Evolutionary conservation across 2,888 invertebrate species (phyloP), one percentile per base, ranked within the genome.

Genomic region (Nomada hirtipes): DNA sequence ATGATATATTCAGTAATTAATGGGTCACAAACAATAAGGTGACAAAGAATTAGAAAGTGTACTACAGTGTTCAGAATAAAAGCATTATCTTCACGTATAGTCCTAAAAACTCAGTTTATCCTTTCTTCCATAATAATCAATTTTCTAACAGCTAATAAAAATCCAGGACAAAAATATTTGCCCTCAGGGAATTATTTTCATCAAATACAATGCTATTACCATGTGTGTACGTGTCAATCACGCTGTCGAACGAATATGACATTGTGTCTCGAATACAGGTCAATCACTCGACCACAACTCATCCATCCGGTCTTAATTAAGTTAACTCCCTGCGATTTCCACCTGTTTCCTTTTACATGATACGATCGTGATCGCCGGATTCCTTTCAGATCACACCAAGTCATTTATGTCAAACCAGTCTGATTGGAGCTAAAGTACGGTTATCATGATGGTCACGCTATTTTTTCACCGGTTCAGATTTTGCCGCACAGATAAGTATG

Each of bases 231-330:
- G 63, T 63, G 78, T 73, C 86, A 67, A 69, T 86, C 81, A 76
- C 60, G 42, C n/a, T 61, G 64, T 36, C 20, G n/a, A 63, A 23
- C 23, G 26, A 18, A 64, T 29, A 23, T 53, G 57, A 70, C 70
- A 72, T 53, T 44, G 68, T 72, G 59, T 72, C 57, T 69, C 36
- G 67, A 69, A 77, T 74, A n/a, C 61, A 53, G 76, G 60, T 76
- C 65, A 61, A 60, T 76, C 72, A 52, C 50, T 61, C 67, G 78
- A 53, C 63, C 71, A 70, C 57, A 67, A 83, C 60, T 85, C 86
- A 82, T 85, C 59, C 82, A 83, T 83, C 86, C 65, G 57, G 70
- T 55, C 71, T 74, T 83, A 86, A 88, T 88, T 82, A 86, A 86
- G 63, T 79, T 82, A 86, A 85, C 84, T 83, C 81, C 86, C 73